Base-by-base conservation (phyloP, 2,888 invertebrate genomes). In the Bembecia ichneumoniformis region DNA sequence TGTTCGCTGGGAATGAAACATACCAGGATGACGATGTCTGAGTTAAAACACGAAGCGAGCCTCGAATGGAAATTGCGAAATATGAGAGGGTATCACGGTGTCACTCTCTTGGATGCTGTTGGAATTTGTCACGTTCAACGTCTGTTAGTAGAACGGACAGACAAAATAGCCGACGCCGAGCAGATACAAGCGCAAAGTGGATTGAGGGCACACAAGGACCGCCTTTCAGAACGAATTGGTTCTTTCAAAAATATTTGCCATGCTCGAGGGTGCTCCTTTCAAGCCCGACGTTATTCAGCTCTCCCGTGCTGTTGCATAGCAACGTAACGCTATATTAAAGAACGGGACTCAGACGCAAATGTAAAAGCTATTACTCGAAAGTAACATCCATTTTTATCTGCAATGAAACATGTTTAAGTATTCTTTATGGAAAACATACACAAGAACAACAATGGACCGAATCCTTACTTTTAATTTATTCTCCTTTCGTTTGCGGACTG, bases 391-490 rank as follows among this genome's bases (percentile, higher is more conserved):
- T 63, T 64, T 64, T 61, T 60, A 58, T 59, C 57, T 61, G 53
- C 53, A 58, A 52, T 51, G 52, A 58, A 64, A 64, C 60, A 63
- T 62, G 57, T 64, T 67, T 64, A 63, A 64, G 59, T 63, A 65
- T 68, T 67, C 63, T 62, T 58, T 62, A 68, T 63, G 65, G 60
- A 65, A 66, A 59, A 65, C 50, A 56, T 53, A 62, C 58, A 64
- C 63, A 72, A 63, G 69, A 74, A 71, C 66, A 71, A 77, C 72
- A 76, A 76, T 71, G 66, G 65, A 66, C 66, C 57, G 64, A 75
- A 72, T 74, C 72, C 69, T 74, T 74, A 70, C 64, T 72, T 77
- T 77, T 79, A 82, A 81, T 82, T 77, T 78, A 78, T 81, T 79
- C 77, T 60, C 63, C 71, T 73, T 76, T 66, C 66, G 68, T 66